Percentiles rank a stretch among this genome's conserved stretches.
Evolutionary conservation across 2,888 invertebrate species (phyloP).

Genomic region (Euplexia lucipara): DNA sequence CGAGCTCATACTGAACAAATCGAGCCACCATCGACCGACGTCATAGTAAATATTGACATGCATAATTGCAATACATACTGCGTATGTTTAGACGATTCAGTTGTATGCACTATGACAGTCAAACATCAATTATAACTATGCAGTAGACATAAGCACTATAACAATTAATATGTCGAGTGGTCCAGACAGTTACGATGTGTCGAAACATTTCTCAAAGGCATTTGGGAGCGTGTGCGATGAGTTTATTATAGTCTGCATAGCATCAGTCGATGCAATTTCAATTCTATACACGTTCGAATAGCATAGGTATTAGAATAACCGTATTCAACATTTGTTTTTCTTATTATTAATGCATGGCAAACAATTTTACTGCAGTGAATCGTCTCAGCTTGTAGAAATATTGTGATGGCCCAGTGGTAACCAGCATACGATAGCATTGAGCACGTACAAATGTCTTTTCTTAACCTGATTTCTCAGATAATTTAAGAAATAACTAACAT

Average conservation of each 20-base stretch:
- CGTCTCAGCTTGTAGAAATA: no score
- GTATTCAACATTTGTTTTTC: no score
- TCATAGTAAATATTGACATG: constrained; percentile 44
- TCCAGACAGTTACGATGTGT: constrained; percentile 20
- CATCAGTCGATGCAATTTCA: not conserved
- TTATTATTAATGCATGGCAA: no score
- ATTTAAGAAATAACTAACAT: no score
- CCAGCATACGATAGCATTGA: no score
- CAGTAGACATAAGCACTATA: constrained; percentile 4
- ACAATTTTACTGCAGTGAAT: no score
- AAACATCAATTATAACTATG: constrained; percentile 45
- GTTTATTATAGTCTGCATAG: constrained; percentile 10
- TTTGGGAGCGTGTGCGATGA: constrained; percentile 3
- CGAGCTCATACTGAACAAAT: constrained; percentile 8
- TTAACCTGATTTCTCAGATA: no score
- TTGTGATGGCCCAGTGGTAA: no score
- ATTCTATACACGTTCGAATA: not conserved
- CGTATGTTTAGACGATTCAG: constrained; percentile 30
- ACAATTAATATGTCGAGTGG: constrained; percentile 37
- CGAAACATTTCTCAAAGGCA: constrained; percentile 26
- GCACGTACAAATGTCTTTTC: no score
- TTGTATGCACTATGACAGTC: constrained; percentile 21
- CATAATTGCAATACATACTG: constrained; percentile 33
- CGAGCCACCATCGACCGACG: constrained; percentile 6
- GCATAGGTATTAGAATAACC: no score